These are phyloP conservation scores for Phoenoteleia sp. DNA, from an alignment of 2,888 invertebrate species.

Conservation along the genomic window DNA sequence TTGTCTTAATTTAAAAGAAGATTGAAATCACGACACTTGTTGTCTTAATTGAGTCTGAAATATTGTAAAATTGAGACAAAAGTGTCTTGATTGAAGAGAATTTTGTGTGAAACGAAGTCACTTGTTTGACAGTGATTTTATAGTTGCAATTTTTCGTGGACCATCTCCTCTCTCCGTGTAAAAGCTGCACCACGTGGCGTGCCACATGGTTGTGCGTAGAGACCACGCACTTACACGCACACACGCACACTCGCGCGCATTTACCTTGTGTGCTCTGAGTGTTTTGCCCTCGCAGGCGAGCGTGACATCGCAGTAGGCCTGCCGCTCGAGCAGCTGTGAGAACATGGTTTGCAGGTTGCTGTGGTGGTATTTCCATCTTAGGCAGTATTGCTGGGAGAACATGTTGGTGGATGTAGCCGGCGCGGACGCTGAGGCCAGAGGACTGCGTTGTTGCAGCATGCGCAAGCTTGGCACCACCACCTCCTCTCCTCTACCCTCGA, in stretches of 20 bases:
- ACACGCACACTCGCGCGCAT: neutral
- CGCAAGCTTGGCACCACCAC: conserved; percentile 74
- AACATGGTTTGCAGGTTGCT: conserved; percentile 96
- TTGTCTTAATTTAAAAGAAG: too few species aligned
- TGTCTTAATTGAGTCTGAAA: too few species aligned
- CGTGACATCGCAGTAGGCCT: conserved; percentile 96
- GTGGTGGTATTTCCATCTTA: conserved; percentile 97
- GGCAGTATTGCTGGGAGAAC: conserved; percentile 96
- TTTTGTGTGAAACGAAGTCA: too few species aligned
- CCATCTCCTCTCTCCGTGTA: too few species aligned
- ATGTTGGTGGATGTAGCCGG: conserved; percentile 87
- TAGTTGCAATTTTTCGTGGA: too few species aligned
- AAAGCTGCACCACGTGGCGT: too few species aligned
- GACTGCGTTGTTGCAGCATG: conserved; percentile 84
- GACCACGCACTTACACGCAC: neutral
- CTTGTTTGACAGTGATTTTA: too few species aligned
- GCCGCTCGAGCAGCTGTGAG: conserved; percentile 94
- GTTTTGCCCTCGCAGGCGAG: conserved; percentile 95
- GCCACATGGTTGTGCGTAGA: too few species aligned
- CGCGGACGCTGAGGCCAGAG: conserved; percentile 80
- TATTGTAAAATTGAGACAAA: too few species aligned
- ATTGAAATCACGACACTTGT: too few species aligned
- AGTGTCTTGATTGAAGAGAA: too few species aligned
- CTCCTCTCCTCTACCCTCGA: conserved; percentile 71
- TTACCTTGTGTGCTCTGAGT: conserved; percentile 91